These are phyloP conservation scores for Pterostichus madidus DNA, from an alignment of 2,888 invertebrate genomes.

Conservation along the genomic window DNA sequence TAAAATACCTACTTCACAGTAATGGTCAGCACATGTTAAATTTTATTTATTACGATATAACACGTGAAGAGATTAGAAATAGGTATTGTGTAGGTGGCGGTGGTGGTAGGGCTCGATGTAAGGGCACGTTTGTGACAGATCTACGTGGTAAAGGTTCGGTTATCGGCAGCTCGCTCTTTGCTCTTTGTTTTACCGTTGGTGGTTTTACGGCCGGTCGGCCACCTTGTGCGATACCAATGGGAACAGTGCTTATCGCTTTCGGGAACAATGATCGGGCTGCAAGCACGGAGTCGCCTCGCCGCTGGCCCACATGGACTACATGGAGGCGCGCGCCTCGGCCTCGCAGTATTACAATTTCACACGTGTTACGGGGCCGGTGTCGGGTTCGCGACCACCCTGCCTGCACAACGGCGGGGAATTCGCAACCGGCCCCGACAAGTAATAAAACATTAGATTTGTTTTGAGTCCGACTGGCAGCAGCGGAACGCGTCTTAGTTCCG, in stretches of 20 bases:
- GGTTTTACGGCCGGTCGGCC: constrained; percentile 57
- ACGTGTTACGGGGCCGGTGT: constrained; percentile 60
- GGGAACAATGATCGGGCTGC: constrained; percentile 37
- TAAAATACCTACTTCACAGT: too few species aligned
- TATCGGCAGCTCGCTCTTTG: constrained; percentile 14
- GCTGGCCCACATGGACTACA: constrained; percentile 24
- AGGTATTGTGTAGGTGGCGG: not conserved
- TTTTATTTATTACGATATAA: too few species aligned
- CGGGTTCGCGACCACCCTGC: constrained; percentile 62
- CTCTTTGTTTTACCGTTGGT: constrained; percentile 51
- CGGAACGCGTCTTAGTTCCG: constrained; percentile 61
- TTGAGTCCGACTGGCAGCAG: constrained; percentile 50
- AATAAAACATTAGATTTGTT: constrained; percentile 64
- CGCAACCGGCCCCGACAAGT: constrained; percentile 53
- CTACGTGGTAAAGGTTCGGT: not conserved
- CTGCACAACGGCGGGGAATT: constrained; percentile 23
- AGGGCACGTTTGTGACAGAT: constrained; percentile 28
- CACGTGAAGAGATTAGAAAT: too few species aligned
- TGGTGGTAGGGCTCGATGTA: not conserved
- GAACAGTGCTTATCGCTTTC: constrained; percentile 41
- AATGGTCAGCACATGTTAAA: too few species aligned
- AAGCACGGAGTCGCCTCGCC: not conserved
- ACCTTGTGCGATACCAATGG: constrained; percentile 55
- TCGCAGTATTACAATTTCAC: constrained; percentile 63
- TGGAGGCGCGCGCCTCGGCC: constrained; percentile 10